Evolutionary conservation across 2,797 vertebrate species (phyloP).

Genomic region (Kryptopterus vitreolus): DNA sequence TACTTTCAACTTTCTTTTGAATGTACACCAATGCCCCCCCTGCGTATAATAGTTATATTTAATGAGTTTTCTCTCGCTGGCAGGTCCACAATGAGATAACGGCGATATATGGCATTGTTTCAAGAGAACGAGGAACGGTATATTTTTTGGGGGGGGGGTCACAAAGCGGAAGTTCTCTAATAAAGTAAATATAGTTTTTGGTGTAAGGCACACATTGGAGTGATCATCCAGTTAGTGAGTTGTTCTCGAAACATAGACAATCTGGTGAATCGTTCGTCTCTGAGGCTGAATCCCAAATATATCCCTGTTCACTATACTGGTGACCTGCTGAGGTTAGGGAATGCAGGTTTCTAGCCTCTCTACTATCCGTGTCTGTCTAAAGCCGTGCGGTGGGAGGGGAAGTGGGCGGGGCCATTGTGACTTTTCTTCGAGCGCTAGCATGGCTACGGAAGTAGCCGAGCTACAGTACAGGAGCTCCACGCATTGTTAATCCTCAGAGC

Average conservation of each 20-base stretch:
- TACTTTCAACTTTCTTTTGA: no score
- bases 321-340: background rate
- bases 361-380: background rate
- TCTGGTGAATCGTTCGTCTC: no score
- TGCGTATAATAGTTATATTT: no score
- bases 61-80: no score
- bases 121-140: no score
- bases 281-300: background rate
- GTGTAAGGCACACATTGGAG: no score
- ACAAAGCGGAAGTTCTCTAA: no score
- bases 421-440: background rate
- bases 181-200: no score
- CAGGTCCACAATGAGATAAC: no score
- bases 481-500: conserved; percentile 39
- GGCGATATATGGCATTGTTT: no score
- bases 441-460: conserved; percentile 46
- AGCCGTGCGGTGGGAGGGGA: background rate
- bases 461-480: background rate
- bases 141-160: no score
- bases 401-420: conserved; percentile 14
- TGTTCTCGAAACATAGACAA: background rate
- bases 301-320: background rate
- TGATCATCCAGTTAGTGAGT: background rate
- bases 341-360: background rate
- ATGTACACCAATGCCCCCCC: no score